A percentile compares a stretch with the other conserved stretches of the same genome.
Evolutionary conservation across 2,113 vertebrate species (phyloP).

Genomic region (Zapornia atra): DNA sequence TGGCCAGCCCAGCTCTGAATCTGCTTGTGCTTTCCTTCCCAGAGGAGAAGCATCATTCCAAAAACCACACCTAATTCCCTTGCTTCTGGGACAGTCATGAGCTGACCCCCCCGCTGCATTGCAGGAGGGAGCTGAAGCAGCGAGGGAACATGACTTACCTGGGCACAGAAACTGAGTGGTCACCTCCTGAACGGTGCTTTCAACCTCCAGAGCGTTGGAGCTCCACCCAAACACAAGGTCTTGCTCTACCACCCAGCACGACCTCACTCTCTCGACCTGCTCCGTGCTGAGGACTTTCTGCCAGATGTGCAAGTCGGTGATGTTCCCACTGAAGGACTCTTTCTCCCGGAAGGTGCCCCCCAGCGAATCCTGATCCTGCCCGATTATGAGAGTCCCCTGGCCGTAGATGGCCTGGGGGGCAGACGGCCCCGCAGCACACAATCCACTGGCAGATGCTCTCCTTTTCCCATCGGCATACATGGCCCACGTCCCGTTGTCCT

Average conservation of each 20-base stretch:
- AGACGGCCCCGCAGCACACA: background rate
- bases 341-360: conserved; percentile 84
- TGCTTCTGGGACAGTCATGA: accelerated
- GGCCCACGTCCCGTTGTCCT: conserved; percentile 73
- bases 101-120: background rate
- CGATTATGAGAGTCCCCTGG: conserved; percentile 84
- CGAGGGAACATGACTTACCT: conserved; percentile 26
- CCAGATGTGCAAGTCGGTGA: conserved; percentile 88
- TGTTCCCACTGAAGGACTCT: conserved; percentile 89
- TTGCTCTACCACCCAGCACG: conserved; percentile 62
- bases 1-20: background rate
- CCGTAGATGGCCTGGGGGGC: conserved; percentile 76
- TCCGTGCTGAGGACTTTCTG: conserved; percentile 54
- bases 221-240: conserved; percentile 81
- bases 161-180: conserved; percentile 75
- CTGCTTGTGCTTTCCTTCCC: background rate
- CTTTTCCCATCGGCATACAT: conserved; percentile 81
- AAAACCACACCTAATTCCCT: background rate
- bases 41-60: background rate
- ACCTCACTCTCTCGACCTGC: conserved; percentile 76
- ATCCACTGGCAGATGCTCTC: conserved; percentile 69
- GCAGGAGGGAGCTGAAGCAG: background rate
- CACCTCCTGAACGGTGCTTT: conserved; percentile 66
- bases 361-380: conserved; percentile 91
- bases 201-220: conserved; percentile 54